Percentiles rank a stretch among this genome's conserved stretches.
These are phyloP conservation scores for Lochmaea capreae DNA, from an alignment of 2,888 invertebrate species.

Conservation along the genomic window DNA sequence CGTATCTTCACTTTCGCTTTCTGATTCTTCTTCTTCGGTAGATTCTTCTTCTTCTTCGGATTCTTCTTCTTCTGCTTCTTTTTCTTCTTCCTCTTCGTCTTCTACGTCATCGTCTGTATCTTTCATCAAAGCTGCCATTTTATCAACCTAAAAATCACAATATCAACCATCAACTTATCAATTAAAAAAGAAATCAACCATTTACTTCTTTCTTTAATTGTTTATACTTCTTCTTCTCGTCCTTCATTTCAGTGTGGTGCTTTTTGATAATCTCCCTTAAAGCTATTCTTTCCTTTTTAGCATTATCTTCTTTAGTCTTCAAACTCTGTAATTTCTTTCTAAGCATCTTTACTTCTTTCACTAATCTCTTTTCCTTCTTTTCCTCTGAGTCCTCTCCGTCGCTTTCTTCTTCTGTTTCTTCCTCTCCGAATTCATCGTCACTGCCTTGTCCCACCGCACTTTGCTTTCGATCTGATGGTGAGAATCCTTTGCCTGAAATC, in stretches of 20 bases:
- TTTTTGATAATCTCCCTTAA: slow-evolving; percentile 85
- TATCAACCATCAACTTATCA: slow-evolving; percentile 1
- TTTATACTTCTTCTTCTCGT: slow-evolving; percentile 86
- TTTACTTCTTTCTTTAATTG: slow-evolving; percentile 84
- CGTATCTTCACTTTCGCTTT: slow-evolving; percentile 74
- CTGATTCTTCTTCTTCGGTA: slow-evolving; percentile 77
- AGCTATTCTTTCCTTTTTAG: slow-evolving; percentile 82
- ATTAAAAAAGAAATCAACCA: neutral
- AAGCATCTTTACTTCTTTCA: slow-evolving; percentile 78
- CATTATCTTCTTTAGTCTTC: slow-evolving; percentile 76
- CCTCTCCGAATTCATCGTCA: slow-evolving; percentile 68
- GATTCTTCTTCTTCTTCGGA: slow-evolving; percentile 69
- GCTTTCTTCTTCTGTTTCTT: slow-evolving; percentile 72
- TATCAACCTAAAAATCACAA: slow-evolving; percentile 75
- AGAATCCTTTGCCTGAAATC: slow-evolving; percentile 56
- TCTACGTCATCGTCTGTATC: slow-evolving; percentile 79
- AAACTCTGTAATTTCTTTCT: slow-evolving; percentile 67
- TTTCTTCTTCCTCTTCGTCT: slow-evolving; percentile 73
- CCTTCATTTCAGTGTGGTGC: slow-evolving; percentile 80
- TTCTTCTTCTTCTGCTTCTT: slow-evolving; percentile 70
- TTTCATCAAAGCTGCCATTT: slow-evolving; percentile 90
- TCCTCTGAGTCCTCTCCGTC: slow-evolving; percentile 76
- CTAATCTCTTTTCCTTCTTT: slow-evolving; percentile 70
- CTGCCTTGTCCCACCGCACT: slow-evolving; percentile 66
- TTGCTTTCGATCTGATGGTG: slow-evolving; percentile 66